Conservation (phyloP, 2,797 vertebrate species). For the Odontamblyopus rebecca region DNA sequence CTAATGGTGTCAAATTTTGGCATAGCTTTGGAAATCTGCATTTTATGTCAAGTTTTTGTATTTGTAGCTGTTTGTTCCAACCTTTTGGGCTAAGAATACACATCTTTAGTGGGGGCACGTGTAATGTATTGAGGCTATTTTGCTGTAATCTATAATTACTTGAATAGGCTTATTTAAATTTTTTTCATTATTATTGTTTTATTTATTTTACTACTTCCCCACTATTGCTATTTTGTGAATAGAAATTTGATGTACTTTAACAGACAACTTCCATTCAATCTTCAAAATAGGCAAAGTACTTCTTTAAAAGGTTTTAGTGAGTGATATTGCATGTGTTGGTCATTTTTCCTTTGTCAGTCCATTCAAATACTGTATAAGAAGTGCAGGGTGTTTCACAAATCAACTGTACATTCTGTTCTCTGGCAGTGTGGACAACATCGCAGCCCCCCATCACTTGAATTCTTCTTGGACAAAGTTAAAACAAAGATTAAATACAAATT, state of each 20-base stretch:
- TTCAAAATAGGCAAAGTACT: background rate
- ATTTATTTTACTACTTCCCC: background rate
- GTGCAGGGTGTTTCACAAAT: background rate
- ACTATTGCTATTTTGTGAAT: background rate
- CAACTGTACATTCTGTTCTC: conserved; percentile 48
- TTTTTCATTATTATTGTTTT: too few relatives aligned
- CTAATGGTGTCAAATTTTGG: background rate
- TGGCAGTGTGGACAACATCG: background rate
- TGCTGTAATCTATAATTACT: background rate
- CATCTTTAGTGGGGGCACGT: too few relatives aligned
- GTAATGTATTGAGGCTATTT: too few relatives aligned
- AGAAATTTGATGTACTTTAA: background rate
- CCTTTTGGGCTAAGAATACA: background rate
- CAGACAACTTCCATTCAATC: background rate
- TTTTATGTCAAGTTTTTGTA: background rate
- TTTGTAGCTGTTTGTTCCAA: background rate
- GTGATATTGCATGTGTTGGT: background rate
- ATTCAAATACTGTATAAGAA: background rate
- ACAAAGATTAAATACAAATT: background rate
- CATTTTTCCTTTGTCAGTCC: background rate
- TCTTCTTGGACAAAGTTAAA: background rate
- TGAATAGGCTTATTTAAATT: too few relatives aligned
- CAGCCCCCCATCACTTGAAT: background rate
- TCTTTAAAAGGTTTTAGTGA: background rate
- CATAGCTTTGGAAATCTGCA: background rate